These are phyloP conservation scores for Microcebus murinus DNA, from an alignment of 2,113 vertebrate genomes.

Conservation along the genomic window DNA sequence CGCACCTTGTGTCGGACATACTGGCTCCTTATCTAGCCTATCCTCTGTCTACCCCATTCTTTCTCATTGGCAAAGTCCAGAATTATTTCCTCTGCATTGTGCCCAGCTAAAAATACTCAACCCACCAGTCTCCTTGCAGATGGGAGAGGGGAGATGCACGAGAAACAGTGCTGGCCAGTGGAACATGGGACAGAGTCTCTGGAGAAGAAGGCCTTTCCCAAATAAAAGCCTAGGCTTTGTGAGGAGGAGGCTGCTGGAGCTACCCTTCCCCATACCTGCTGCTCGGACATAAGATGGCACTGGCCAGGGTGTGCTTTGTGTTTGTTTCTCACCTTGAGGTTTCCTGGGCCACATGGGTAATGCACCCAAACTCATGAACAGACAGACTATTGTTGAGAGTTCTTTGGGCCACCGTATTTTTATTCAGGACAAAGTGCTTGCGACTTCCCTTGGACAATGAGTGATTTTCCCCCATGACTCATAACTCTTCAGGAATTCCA, in stretches of 20 bases:
- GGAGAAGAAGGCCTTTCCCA: not conserved
- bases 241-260: not conserved
- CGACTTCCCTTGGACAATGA: not conserved
- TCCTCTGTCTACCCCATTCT: not conserved
- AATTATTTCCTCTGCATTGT: not conserved
- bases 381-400: not conserved
- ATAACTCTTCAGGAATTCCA: not conserved
- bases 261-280: not conserved
- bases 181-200: not conserved
- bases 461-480: too few relatives aligned
- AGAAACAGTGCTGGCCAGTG: not conserved
- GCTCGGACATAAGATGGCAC: not conserved
- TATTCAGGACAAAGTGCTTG: not conserved
- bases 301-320: not conserved
- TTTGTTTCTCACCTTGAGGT: not conserved
- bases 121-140: not conserved
- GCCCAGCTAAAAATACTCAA: conserved; percentile 3
- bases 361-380: not conserved
- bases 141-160: not conserved
- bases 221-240: not conserved
- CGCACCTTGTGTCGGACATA: not conserved
- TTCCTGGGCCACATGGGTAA: not conserved
- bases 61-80: conserved; percentile 11
- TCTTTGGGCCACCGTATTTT: not conserved
- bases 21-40: not conserved